phyloP scores from a whole-genome alignment of 2,113 vertebrate genomes.

The Montifringilla adamsi region DNA sequence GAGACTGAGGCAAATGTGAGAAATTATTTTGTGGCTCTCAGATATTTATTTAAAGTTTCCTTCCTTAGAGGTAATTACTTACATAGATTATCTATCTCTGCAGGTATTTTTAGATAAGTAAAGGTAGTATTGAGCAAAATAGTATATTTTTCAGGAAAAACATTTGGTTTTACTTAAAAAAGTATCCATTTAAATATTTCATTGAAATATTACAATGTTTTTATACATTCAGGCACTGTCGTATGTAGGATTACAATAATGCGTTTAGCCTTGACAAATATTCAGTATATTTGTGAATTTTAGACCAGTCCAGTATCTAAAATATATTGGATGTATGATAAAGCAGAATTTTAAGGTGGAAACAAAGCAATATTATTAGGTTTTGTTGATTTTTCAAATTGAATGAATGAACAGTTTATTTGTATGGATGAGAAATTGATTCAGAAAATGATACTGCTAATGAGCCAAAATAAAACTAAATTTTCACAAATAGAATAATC shows the following conservation, averaged over 20 bases:
- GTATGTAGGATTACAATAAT: not conserved
- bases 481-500: slow-evolving; percentile 31
- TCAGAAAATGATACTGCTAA: not conserved
- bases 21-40: not conserved
- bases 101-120: not conserved
- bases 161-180: not conserved
- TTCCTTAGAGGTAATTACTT: slow-evolving; percentile 1
- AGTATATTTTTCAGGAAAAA: not conserved
- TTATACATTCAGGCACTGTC: not conserved
- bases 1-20: not conserved
- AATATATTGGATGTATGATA: not conserved
- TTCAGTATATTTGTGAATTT: not conserved
- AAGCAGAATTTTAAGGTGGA: not conserved
- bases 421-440: slow-evolving; percentile 10
- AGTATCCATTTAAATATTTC: not conserved
- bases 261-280: not conserved
- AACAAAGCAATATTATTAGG: not conserved
- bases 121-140: not conserved
- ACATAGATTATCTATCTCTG: not conserved
- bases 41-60: not conserved
- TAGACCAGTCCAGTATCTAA: not conserved
- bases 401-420: slow-evolving; percentile 38
- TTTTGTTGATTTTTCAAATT: not conserved
- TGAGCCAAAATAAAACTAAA: slow-evolving; percentile 39
- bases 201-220: not conserved